These are phyloP conservation scores for Mycetomoellerius zeteki DNA, from an alignment of 1,140 invertebrate genomes.

Conservation along the genomic window DNA sequence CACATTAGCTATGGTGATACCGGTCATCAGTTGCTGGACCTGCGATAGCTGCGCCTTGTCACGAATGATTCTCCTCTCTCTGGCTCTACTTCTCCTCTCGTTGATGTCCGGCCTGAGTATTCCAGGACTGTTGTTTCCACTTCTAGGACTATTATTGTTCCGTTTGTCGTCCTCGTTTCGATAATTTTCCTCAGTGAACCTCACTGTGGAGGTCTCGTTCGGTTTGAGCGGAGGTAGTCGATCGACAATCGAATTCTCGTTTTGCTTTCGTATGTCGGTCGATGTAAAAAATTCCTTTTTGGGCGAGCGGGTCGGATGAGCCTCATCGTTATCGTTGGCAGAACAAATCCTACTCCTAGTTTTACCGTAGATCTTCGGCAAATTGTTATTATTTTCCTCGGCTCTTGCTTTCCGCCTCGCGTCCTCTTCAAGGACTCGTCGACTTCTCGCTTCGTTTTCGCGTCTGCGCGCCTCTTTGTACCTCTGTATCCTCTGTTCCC, in stretches of 20 bases:
- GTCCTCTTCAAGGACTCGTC: conserved; percentile 83
- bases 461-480: conserved; percentile 84
- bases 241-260: conserved; percentile 57
- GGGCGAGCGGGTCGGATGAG: not conserved
- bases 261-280: conserved; percentile 39
- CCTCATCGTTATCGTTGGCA: conserved; percentile 67
- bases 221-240: conserved; percentile 72
- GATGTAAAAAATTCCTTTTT: conserved; percentile 49
- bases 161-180: conserved; percentile 71
- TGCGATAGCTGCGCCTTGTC: conserved; percentile 66
- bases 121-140: conserved; percentile 54
- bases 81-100: conserved; percentile 82
- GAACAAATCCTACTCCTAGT: conserved; percentile 61
- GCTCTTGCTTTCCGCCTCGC: conserved; percentile 78
- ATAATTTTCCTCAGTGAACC: conserved; percentile 67
- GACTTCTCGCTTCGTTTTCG: conserved; percentile 83
- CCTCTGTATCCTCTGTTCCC: conserved; percentile 84
- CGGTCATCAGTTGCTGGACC: conserved; percentile 17
- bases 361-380: conserved; percentile 68
- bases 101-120: conserved; percentile 77
- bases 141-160: conserved; percentile 77
- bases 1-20: conserved; percentile 12
- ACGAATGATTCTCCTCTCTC: conserved; percentile 81
- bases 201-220: conserved; percentile 59
- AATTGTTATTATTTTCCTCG: conserved; percentile 80